Base-by-base conservation (phyloP, 2,797 vertebrate genomes). In the Crenuchus spilurus region DNA sequence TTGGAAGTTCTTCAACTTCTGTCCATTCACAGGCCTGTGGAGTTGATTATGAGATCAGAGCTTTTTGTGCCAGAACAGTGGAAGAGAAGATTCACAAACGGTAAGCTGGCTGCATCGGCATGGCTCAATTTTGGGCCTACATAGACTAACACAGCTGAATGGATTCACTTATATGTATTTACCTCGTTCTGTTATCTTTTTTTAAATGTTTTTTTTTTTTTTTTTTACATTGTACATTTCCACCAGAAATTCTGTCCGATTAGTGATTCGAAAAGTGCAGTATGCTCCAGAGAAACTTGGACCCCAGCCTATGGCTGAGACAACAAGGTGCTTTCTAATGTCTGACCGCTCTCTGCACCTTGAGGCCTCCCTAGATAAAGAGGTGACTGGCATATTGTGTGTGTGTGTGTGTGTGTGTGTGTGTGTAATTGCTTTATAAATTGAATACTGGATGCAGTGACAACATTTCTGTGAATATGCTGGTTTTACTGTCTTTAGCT, bases 231-330 rank as follows among this genome's bases (percentile, higher is more conserved):
- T 68, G 37, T 10, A 11, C 3, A 6, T 52, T 48, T 48, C 2
- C 42, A 30, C 7, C 80, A 98, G 97, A 91, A 99, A 98, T 84
- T 98, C 97, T 0, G 96, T 99, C 82, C 94, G 96, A 33, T 84
- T 99, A 87, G 95, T 99, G 63, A 98, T 99, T 88, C 91, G 97
- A 57, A 99, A 99, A 87, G 96, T 99, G 26, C 97, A 99, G 69
- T 99, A 98, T 0, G 97, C 97, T 0, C 96, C 97, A 0, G 96
- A 98, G 90, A 94, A 96, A 55, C 94, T 95, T 0, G 96, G 96
- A 0, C 96, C 96, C 1, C 97, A 98, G 81, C 97, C 97, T 10
- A 97, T 97, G 88, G 97, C 96, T 0, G 97, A 99, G 88, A 99
- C 96, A 3, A 98, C 96, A 0, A 87, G 97, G 70, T 96, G 96